Evolutionary conservation across 2,888 invertebrate species (phyloP), one percentile per base, ranked within the genome.

Genomic region (Tachina grossa): DNA sequence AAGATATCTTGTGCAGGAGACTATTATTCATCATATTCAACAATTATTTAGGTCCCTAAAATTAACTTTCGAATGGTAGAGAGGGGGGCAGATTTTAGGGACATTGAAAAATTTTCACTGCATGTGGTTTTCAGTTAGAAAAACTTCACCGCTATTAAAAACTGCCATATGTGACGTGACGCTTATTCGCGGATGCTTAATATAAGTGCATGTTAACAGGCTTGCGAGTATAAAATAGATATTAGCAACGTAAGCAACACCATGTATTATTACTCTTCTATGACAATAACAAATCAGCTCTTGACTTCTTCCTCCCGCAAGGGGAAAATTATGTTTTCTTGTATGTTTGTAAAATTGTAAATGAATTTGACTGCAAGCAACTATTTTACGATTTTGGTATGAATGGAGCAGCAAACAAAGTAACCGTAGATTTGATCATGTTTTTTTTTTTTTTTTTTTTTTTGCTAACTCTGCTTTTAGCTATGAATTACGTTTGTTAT

Each of bases 281-380:
- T 41, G 16, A 61, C 61, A 31, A 41, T 9, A 22, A 16, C 13
- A n/a, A 51, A 51, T 1, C 11, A n/a, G n/a, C 45, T 22, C 0
- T 19, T 13, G 1, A 13, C 9, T 11, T 31, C 11, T 13, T 22
- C 10, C 31, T 4, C 22, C 13, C 14, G 5, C 22, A 22, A 8
- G 4, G n/a, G 55, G 55, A 16, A 19, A 66, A 57, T 66, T 66
- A 66, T 65, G 22, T 63, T 57, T 22, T 6, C 57, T 66, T 14
- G n/a, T 43, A 55, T 66, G 59, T 75, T 75, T 68, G 47, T 39
- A 53, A 69, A 81, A 81, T 81, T 69, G 75, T 75, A 81, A 68
- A 61, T 74, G 66, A 81, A 22, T 22, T 59, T 51, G 43, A n/a
- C n/a, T 75, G 59, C 66, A 74, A 57, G 59, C 66, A 74, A 57